phyloP scores from a whole-genome alignment of 2,113 vertebrate species.

The Archocentrus centrarchus region DNA sequence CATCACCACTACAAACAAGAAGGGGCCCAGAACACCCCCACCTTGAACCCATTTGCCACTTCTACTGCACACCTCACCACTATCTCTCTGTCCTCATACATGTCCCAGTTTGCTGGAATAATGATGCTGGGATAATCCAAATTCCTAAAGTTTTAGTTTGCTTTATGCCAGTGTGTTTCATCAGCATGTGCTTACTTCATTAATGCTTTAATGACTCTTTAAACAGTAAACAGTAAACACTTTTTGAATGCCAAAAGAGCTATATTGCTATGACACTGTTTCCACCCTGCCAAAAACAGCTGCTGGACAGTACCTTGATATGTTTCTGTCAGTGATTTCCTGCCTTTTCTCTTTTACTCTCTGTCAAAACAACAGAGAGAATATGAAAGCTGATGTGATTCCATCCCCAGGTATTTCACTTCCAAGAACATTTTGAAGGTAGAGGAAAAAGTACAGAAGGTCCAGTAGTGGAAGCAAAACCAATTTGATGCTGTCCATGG shows the following conservation, averaged over 20 bases:
- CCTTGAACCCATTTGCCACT: neutral
- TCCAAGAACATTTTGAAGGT: slow-evolving; percentile 35
- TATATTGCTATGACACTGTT: neutral
- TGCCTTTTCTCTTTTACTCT: slow-evolving; percentile 33
- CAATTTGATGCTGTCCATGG: slow-evolving; percentile 40
- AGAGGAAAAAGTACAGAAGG: slow-evolving; percentile 22
- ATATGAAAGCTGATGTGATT: slow-evolving; percentile 45
- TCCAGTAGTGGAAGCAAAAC: slow-evolving; percentile 17
- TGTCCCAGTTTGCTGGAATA: neutral
- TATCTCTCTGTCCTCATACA: neutral
- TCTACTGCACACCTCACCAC: neutral
- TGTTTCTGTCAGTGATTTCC: slow-evolving; percentile 33
- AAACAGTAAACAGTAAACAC: neutral
- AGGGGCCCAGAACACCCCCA: neutral
- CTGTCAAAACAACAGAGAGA: slow-evolving; percentile 47
- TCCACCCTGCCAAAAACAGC: slow-evolving; percentile 10
- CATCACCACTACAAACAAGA: too few relatives aligned
- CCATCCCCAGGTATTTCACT: slow-evolving; percentile 40
- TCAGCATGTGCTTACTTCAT: neutral
- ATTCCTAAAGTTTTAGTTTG: neutral
- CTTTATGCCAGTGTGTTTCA: neutral
- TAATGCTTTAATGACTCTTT: neutral
- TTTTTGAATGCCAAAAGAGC: neutral
- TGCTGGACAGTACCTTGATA: slow-evolving; percentile 22
- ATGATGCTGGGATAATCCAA: neutral